phyloP scores from a whole-genome alignment of 2,797 vertebrate species.

The Pteropus rufus region DNA sequence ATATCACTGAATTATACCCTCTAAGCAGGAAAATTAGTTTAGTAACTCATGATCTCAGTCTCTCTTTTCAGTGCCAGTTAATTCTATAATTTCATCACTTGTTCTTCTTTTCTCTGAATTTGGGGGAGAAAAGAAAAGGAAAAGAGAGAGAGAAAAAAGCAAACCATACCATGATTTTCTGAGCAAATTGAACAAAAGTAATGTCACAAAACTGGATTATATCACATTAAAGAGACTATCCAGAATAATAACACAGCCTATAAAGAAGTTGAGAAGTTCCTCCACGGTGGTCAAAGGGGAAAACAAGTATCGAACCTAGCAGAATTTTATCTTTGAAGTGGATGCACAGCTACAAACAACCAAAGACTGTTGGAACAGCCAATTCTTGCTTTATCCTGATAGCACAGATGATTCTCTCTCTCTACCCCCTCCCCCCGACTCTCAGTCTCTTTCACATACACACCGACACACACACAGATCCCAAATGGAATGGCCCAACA shows the following conservation, averaged over 20 bases:
- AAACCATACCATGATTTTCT: not conserved
- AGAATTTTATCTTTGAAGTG: not conserved
- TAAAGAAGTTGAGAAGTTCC: not conserved
- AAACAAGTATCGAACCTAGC: not conserved
- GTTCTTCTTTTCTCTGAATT: not conserved
- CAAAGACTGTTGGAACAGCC: not conserved
- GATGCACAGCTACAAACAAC: not conserved
- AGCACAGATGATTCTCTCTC: not conserved
- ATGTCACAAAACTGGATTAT: constrained; percentile 1
- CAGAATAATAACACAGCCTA: not conserved
- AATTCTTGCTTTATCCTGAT: not conserved
- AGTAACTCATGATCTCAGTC: constrained; percentile 42
- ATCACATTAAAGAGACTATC: not conserved
- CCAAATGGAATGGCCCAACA: not conserved
- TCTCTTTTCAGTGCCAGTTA: not conserved
- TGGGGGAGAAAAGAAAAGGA: not conserved
- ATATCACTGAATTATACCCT: constrained; percentile 54
- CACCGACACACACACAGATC: not conserved
- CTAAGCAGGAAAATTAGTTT: constrained; percentile 27
- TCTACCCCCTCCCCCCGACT: not conserved
- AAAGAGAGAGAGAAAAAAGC: not conserved
- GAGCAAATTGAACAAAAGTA: not conserved
- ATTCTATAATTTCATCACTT: constrained; percentile 48
- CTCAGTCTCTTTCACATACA: not conserved
- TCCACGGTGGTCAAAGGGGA: not conserved